These are phyloP conservation scores for Drosophila prostipennis DNA, from an alignment of 2,888 invertebrate genomes.

Conservation along the genomic window DNA sequence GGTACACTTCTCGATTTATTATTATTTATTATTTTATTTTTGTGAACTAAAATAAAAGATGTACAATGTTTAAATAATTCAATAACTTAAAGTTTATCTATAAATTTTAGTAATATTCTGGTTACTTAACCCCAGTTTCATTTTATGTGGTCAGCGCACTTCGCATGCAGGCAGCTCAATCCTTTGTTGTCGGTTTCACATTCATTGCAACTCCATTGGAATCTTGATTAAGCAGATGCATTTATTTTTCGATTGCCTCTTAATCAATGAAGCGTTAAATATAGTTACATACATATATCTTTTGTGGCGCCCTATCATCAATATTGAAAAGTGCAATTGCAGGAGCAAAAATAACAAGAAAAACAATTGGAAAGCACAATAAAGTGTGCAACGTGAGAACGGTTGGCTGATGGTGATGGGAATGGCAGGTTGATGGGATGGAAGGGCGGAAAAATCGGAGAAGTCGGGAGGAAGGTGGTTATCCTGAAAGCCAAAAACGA, in stretches of 20 bases:
- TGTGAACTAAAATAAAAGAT: no score
- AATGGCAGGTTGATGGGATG: constrained; percentile 5
- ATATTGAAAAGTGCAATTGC: constrained; percentile 42
- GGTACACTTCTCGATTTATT: no score
- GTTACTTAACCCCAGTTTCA: background rate
- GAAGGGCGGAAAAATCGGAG: background rate
- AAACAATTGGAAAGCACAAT: constrained; percentile 41
- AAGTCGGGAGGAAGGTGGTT: constrained; percentile 37
- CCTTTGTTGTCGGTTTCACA: constrained; percentile 20
- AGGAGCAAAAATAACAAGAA: constrained; percentile 21
- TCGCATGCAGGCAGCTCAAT: constrained; percentile 9
- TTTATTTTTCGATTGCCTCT: constrained; percentile 32
- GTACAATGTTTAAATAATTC: no score
- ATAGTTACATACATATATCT: constrained; percentile 33
- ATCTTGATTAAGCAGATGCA: constrained; percentile 49
- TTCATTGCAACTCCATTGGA: constrained; percentile 29
- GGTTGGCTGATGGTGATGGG: constrained; percentile 27
- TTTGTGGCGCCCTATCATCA: constrained; percentile 42
- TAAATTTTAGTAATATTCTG: background rate
- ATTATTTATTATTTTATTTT: no score
- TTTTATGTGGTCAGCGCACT: constrained; percentile 1
- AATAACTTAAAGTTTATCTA: background rate
- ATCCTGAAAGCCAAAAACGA: constrained; percentile 60
- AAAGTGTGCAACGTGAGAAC: constrained; percentile 38
- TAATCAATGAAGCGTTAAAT: constrained; percentile 56